phyloP scores from a whole-genome alignment of 2,888 invertebrate genomes.

The Cosmopolites sordidus region DNA sequence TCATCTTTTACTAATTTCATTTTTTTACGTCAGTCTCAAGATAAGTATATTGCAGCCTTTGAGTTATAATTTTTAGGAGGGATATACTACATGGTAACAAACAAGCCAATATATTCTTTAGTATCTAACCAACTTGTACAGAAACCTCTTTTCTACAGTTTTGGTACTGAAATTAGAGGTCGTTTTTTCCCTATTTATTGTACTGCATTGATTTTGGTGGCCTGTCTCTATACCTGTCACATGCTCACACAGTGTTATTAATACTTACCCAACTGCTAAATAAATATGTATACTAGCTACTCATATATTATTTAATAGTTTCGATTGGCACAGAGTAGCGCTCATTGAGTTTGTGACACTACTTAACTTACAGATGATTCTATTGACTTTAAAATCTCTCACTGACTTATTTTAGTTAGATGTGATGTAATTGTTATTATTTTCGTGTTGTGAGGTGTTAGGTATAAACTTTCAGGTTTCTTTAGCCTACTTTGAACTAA shows the following conservation, averaged over 20 bases:
- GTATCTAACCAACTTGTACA: slow-evolving; percentile 14
- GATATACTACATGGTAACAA: neutral
- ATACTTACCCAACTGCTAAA: neutral
- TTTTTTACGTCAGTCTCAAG: no score
- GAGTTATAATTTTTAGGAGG: no score
- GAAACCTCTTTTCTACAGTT: slow-evolving; percentile 16
- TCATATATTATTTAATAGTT: no score
- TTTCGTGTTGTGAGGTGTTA: slow-evolving; percentile 25
- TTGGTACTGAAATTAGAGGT: slow-evolving; percentile 18
- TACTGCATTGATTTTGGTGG: slow-evolving; percentile 25
- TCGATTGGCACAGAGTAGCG: no score
- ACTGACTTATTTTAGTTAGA: slow-evolving; percentile 21
- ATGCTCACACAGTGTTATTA: neutral
- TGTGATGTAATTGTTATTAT: slow-evolving; percentile 22
- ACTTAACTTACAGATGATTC: neutral
- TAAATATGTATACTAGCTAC: no score
- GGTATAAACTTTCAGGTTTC: slow-evolving; percentile 14
- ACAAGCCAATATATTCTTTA: neutral
- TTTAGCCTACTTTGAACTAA: slow-evolving; percentile 19
- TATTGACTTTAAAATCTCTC: slow-evolving; percentile 13
- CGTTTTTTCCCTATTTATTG: slow-evolving; percentile 19
- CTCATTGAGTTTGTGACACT: no score
- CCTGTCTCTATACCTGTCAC: slow-evolving; percentile 18
- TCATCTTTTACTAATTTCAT: no score
- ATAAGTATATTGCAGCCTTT: no score